These are phyloP conservation scores for Castor canadensis DNA, from an alignment of 2,113 vertebrate species.

Conservation along the genomic window DNA sequence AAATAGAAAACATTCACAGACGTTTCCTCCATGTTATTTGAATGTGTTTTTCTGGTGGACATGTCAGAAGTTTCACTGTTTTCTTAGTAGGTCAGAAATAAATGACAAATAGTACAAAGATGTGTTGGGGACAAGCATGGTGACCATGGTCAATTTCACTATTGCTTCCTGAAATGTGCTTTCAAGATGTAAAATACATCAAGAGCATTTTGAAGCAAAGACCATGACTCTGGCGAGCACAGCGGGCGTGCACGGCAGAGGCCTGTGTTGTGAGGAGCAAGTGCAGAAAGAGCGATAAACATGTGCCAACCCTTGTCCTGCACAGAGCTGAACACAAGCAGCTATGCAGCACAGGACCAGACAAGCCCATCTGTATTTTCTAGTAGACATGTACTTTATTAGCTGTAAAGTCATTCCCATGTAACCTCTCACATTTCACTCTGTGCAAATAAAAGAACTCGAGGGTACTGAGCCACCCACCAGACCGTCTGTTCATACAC, in stretches of 20 bases:
- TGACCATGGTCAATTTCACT: neutral
- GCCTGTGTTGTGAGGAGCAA: neutral
- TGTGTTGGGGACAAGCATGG: neutral
- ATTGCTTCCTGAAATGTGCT: neutral
- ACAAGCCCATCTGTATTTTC: neutral
- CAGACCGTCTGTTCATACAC: neutral
- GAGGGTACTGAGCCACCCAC: neutral
- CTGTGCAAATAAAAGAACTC: slow-evolving; percentile 56
- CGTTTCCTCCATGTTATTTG: slow-evolving; percentile 56
- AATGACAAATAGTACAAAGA: neutral
- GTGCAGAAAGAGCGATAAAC: slow-evolving; percentile 67
- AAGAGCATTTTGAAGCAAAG: slow-evolving; percentile 14
- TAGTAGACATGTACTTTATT: neutral
- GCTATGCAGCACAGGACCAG: neutral
- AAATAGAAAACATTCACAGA: slow-evolving; percentile 53
- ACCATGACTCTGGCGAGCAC: neutral
- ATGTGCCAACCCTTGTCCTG: slow-evolving; percentile 62
- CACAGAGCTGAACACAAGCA: neutral
- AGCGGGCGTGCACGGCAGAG: neutral
- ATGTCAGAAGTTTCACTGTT: slow-evolving; percentile 76
- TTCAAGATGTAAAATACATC: neutral
- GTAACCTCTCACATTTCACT: slow-evolving; percentile 79
- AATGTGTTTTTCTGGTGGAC: slow-evolving; percentile 70
- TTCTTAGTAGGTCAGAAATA: slow-evolving; percentile 55
- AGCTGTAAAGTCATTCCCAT: neutral